These are phyloP conservation scores for Xiphydria camelus DNA, from an alignment of 2,888 invertebrate species.

Conservation along the genomic window DNA sequence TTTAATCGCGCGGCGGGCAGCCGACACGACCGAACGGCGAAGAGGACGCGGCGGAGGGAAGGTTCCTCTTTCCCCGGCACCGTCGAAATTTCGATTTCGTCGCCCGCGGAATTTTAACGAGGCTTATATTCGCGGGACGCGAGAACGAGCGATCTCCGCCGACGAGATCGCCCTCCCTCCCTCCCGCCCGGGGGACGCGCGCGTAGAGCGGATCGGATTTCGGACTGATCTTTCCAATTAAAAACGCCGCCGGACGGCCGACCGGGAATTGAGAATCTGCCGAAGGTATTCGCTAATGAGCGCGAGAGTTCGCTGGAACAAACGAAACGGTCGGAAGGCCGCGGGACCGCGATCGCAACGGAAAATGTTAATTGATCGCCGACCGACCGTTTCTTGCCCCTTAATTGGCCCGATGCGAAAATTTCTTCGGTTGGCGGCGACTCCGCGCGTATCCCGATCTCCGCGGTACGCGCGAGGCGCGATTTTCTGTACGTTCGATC, in stretches of 20 bases:
- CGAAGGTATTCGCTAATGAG: slow-evolving; percentile 58
- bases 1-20: too few relatives aligned
- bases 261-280: slow-evolving; percentile 42
- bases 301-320: slow-evolving; percentile 25
- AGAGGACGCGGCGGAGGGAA: slow-evolving; percentile 1
- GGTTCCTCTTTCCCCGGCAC: slow-evolving; percentile 7
- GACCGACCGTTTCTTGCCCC: slow-evolving; percentile 36
- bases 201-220: slow-evolving; percentile 36
- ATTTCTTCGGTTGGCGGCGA: slow-evolving; percentile 24
- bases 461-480: neutral
- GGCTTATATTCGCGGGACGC: slow-evolving; percentile 46
- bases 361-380: slow-evolving; percentile 56
- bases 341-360: slow-evolving; percentile 43
- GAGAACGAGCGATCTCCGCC: too few relatives aligned
- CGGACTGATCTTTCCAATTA: slow-evolving; percentile 56
- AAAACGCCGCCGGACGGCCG: slow-evolving; percentile 35
- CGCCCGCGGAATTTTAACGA: slow-evolving; percentile 56
- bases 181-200: neutral
- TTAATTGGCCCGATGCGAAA: slow-evolving; percentile 48
- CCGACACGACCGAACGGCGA: too few relatives aligned
- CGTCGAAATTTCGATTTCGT: slow-evolving; percentile 56
- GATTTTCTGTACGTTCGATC: too few relatives aligned
- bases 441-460: neutral
- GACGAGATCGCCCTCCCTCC: neutral
- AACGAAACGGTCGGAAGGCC: slow-evolving; percentile 14